phyloP scores from a whole-genome alignment of 2,113 vertebrate genomes.

The Crypturellus undulatus region DNA sequence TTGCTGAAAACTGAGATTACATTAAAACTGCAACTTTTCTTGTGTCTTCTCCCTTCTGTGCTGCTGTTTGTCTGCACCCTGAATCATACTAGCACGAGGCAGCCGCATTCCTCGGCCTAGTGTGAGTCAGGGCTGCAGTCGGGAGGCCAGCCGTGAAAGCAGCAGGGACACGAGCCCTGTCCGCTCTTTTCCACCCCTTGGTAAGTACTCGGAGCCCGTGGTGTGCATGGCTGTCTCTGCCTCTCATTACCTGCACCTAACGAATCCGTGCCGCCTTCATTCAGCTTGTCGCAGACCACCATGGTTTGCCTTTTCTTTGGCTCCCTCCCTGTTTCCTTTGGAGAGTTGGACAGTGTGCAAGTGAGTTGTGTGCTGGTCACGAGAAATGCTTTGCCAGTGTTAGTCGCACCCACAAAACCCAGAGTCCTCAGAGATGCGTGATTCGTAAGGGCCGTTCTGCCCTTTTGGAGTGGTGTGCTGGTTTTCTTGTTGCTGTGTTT shows the following conservation, averaged over 20 bases:
- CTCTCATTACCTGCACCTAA: neutral
- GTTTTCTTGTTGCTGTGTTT: neutral
- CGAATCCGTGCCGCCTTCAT: neutral
- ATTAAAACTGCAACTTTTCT: conserved; percentile 74
- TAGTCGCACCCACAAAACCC: neutral
- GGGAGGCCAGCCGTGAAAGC: conserved; percentile 97
- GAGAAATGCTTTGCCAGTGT: fast-evolving
- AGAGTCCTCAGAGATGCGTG: neutral
- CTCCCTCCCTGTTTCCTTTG: neutral
- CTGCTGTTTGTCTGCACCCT: conserved; percentile 65
- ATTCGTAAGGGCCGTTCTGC: fast-evolving
- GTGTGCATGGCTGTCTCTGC: conserved; percentile 52
- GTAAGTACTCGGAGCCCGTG: conserved; percentile 83
- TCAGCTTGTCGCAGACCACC: conserved; percentile 35
- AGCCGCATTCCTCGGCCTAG: conserved; percentile 98
- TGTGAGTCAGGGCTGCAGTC: conserved; percentile 99
- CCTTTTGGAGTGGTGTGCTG: neutral
- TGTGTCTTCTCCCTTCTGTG: conserved; percentile 70
- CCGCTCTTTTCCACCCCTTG: conserved; percentile 94
- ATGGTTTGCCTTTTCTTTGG: neutral
- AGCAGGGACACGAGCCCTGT: conserved; percentile 98
- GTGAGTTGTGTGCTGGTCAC: conserved; percentile 3
- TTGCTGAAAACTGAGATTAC: conserved; percentile 3
- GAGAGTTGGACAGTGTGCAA: neutral
- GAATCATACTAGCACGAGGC: conserved; percentile 87